Base-by-base conservation (phyloP, 1,140 invertebrate species). In the Ptiloglossa arizonensis region DNA sequence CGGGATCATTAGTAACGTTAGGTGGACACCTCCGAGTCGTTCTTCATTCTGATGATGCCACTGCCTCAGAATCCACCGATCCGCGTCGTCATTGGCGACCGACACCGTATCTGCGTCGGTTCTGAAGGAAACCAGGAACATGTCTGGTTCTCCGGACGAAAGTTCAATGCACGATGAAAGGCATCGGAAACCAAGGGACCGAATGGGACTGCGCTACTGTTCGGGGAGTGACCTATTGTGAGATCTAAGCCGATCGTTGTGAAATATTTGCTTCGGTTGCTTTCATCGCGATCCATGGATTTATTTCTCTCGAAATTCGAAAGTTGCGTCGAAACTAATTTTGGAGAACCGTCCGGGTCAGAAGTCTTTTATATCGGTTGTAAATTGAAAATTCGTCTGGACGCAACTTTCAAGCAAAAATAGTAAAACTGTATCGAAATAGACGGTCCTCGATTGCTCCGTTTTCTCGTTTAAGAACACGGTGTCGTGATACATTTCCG, bases 1-100 rank as follows among this genome's bases (percentile, higher is more conserved):
- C 83, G 85, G 85, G 87, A 92, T 92, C 91, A 92, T 92, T 92
- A 92, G 91, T 91, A 92, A 92, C 90, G 88, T 91, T 89, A 89
- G 89, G 87, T 90, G 91, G 90, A 92, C 91, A 92, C 87, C 86
- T 85, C 86, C 86, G 87, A 86, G 88, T 90, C 91, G 90, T 92
- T 91, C 91, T 91, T 92, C 91, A 91, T 91, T 89, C 89, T 89
- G 89, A 89, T 87, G 87, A 90, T 90, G 89, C 88, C 87, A 89
- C 88, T 79, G 85, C 86, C 86, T 87, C 84, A 87, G 85, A 86
- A 88, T 88, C 81, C 86, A 79, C 86, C 82, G 80, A 86, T 88
- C 85, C 83, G 78, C 86, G 77, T 85, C 88, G 87, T 89, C 87
- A 90, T 90, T 89, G 90, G 87, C 71, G 74, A 85, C 79, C 83